A percentile compares a stretch with the other conserved stretches of the same genome.
Conservation (phyloP, 2,113 vertebrate genomes). For the Passer montanus region DNA sequence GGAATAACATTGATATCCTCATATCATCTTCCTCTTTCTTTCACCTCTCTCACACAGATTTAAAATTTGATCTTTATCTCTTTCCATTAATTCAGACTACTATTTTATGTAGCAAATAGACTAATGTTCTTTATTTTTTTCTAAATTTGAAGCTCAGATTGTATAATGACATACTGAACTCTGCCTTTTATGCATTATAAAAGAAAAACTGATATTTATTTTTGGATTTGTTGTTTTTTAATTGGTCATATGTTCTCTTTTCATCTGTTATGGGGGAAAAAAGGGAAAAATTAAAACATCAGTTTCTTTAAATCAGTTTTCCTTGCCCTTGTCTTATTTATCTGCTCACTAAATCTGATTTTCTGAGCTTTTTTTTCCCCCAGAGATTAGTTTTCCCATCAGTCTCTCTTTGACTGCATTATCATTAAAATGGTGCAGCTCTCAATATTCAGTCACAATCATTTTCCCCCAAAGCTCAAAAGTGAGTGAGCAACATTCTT, state of each 20-base stretch:
- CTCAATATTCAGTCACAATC: background rate
- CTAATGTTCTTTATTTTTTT: background rate
- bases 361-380: background rate
- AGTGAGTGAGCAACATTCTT: background rate
- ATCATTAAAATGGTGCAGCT: background rate
- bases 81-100: background rate
- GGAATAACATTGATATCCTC: background rate
- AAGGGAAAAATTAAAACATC: background rate
- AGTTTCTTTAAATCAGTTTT: background rate
- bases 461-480: background rate
- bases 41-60: background rate
- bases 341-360: background rate
- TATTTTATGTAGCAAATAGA: background rate
- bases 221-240: background rate
- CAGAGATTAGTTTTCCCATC: background rate
- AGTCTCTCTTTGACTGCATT: background rate
- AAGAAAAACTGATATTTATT: background rate
- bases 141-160: background rate
- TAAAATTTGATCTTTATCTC: background rate
- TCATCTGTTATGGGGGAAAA: background rate
- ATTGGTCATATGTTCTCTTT: background rate
- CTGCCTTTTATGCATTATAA: background rate
- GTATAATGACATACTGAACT: background rate
- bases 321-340: background rate
- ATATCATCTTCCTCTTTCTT: background rate